A percentile compares a stretch with the other conserved stretches of the same genome.
phyloP scores from a whole-genome alignment of 1,140 invertebrate genomes.

The Brachionus asplanchnoidis region DNA sequence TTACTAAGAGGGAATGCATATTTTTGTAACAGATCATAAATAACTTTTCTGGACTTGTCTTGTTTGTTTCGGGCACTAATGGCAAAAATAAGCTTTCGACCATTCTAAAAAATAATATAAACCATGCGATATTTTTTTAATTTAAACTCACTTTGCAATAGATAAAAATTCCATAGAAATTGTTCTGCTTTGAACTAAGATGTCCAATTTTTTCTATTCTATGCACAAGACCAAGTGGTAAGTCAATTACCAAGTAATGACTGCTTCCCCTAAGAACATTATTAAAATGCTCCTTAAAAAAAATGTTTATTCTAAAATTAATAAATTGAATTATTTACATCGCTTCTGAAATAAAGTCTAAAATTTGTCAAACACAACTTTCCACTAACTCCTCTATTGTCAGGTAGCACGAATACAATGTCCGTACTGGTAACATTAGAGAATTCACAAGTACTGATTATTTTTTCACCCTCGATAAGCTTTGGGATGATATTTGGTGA shows the following conservation, averaged over 20 bases:
- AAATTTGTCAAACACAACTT: conserved; percentile 17
- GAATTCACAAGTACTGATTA: neutral
- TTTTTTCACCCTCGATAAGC: neutral
- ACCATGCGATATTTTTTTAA: neutral
- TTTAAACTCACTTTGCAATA: conserved; percentile 10
- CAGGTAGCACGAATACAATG: neutral
- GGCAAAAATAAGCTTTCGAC: neutral
- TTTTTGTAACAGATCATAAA: neutral
- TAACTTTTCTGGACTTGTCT: neutral
- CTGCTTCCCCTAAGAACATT: neutral
- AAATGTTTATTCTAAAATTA: neutral
- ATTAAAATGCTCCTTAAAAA: conserved; percentile 3
- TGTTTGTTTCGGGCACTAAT: neutral
- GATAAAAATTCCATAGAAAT: conserved; percentile 27
- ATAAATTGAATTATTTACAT: neutral
- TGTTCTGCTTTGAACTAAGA: neutral
- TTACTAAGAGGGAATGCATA: conserved; percentile 17
- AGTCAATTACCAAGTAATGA: conserved; percentile 21
- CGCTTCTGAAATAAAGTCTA: conserved; percentile 14
- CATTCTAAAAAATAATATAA: neutral
- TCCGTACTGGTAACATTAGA: neutral
- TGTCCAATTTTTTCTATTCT: conserved; percentile 21
- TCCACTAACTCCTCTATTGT: conserved; percentile 10
- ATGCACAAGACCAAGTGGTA: conserved; percentile 34
- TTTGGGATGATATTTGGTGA: neutral